Conservation (phyloP, 2,797 vertebrate genomes). For the Paramormyrops hopkinsi region DNA sequence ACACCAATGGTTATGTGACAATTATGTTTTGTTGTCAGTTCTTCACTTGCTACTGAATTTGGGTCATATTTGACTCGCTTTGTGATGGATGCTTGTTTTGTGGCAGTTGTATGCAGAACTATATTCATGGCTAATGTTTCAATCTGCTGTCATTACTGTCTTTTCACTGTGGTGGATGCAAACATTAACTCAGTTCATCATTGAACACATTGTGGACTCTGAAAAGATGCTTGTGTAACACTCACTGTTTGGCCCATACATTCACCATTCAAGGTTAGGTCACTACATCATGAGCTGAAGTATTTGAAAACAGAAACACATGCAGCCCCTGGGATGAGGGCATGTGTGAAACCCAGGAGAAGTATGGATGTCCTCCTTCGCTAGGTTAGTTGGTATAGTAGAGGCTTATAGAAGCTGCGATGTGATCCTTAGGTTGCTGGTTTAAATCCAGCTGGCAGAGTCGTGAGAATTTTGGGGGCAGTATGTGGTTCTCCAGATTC, state of each 20-base stretch:
- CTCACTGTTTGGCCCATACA: not conserved
- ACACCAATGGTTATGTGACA: not conserved
- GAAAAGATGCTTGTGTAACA: constrained; percentile 11
- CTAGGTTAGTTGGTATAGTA: not conserved
- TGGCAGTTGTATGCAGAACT: not conserved
- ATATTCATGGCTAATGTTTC: constrained; percentile 15
- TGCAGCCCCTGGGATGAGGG: not conserved
- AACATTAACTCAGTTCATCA: not conserved
- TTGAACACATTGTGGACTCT: not conserved
- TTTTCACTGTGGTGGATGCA: not conserved
- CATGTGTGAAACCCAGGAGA: not conserved
- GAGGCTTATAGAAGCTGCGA: not conserved
- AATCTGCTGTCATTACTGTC: constrained; percentile 4
- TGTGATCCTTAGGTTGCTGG: not conserved
- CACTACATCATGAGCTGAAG: not conserved
- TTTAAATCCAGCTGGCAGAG: not conserved
- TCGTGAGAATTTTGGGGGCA: not conserved
- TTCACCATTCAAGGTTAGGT: not conserved
- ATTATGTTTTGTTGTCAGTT: constrained; percentile 15
- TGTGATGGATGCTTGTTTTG: not conserved
- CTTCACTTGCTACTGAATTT: not conserved
- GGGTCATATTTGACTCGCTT: constrained; percentile 14
- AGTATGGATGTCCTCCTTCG: not conserved
- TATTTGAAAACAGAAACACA: not conserved
- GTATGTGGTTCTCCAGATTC: not conserved